A percentile compares a stretch with the other conserved stretches of the same genome.
Evolutionary conservation across 2,113 vertebrate genomes (phyloP).

Genomic region (Corvus cornix): DNA sequence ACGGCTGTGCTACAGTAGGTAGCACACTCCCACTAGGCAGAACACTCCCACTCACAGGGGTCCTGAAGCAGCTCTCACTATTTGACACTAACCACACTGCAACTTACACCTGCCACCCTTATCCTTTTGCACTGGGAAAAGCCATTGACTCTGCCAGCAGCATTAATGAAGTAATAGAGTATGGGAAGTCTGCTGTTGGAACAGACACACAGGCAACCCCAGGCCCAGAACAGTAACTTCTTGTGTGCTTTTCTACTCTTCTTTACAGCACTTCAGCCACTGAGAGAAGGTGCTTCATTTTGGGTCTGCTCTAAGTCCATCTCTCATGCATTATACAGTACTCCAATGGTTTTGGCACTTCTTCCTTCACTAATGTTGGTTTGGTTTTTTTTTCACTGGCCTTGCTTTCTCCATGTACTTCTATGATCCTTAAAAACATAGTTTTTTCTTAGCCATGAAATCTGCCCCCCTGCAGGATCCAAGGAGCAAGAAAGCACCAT

Average conservation of each 20-base stretch:
- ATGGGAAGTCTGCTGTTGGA: not conserved
- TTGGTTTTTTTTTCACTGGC: not conserved
- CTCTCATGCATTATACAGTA: not conserved
- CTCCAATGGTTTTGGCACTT: not conserved
- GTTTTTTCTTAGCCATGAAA: not conserved
- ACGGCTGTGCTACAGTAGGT: not conserved
- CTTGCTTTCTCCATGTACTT: not conserved
- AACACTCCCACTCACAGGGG: not conserved
- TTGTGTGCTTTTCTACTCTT: not conserved
- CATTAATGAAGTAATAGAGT: not conserved
- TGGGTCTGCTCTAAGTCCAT: not conserved
- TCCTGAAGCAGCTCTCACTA: not conserved
- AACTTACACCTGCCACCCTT: not conserved
- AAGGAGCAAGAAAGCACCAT: not conserved
- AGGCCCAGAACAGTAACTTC: accelerated
- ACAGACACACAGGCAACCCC: not conserved
- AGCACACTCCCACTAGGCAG: not conserved
- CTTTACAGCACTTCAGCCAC: not conserved
- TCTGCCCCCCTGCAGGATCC: not conserved
- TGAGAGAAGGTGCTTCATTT: not conserved
- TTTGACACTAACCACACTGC: not conserved
- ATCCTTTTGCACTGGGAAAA: not conserved
- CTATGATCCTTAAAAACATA: not conserved
- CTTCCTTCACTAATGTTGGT: not conserved
- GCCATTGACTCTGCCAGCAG: not conserved